Evolutionary conservation across 1,140 invertebrate genomes (phyloP).

Genomic region (Drosophila bocki): DNA sequence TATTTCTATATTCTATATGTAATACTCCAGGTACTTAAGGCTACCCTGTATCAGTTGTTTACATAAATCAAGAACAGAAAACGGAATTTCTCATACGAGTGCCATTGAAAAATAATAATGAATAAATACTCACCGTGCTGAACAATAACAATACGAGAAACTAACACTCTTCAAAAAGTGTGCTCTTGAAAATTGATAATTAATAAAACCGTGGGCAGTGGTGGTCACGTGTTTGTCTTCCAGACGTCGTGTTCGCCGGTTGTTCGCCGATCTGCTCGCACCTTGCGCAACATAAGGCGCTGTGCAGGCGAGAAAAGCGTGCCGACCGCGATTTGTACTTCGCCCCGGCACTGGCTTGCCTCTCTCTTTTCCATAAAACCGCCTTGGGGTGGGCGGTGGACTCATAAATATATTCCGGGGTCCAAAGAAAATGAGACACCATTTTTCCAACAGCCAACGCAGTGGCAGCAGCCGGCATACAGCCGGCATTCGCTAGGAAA

Average conservation of each 20-base stretch:
- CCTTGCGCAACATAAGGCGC: conserved; percentile 52
- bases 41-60: background rate
- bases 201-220: conserved; percentile 54
- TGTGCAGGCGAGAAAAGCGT: conserved; percentile 60
- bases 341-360: conserved; percentile 1
- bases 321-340: conserved; percentile 60
- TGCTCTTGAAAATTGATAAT: conserved; percentile 76
- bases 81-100: conserved; percentile 6
- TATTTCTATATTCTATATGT: background rate
- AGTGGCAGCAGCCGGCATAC: conserved; percentile 32
- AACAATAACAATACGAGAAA: conserved; percentile 18
- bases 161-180: conserved; percentile 17
- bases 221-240: conserved; percentile 70
- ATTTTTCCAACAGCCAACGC: conserved; percentile 12
- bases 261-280: conserved; percentile 42
- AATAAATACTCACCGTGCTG: conserved; percentile 2
- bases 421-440: conserved; percentile 21
- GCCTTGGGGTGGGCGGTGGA: conserved; percentile 44
- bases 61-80: conserved; percentile 10
- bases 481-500: conserved; percentile 32
- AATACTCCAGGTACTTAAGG: background rate
- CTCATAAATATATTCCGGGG: conserved; percentile 52
- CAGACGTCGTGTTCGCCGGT: conserved; percentile 26
- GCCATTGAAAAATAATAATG: conserved; percentile 7
- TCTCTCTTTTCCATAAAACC: conserved; percentile 16